These are phyloP conservation scores for Galagoides demidoff DNA, from an alignment of 2,797 vertebrate genomes.

Conservation along the genomic window DNA sequence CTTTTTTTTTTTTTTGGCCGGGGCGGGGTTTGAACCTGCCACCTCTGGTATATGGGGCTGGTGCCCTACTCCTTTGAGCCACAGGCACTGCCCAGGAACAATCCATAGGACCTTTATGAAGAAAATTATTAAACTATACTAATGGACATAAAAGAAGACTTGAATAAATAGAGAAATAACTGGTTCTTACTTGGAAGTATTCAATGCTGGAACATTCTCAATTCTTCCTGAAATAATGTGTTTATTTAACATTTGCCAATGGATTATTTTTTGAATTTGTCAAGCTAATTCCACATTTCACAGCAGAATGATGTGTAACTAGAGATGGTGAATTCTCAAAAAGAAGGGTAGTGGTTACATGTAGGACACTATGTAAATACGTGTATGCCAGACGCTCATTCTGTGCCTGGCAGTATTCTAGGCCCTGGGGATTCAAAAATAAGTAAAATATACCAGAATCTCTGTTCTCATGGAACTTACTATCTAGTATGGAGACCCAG, in stretches of 20 bases:
- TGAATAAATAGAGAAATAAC: not conserved
- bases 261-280: not conserved
- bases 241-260: not conserved
- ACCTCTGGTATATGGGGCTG: too few species aligned
- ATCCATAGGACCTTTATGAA: not conserved
- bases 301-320: not conserved
- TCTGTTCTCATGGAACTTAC: not conserved
- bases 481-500: not conserved
- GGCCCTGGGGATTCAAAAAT: not conserved
- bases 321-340: not conserved
- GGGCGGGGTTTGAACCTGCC: too few species aligned
- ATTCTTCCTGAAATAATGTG: conserved; percentile 10
- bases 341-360: not conserved
- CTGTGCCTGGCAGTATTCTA: not conserved
- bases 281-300: not conserved
- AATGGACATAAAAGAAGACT: not conserved
- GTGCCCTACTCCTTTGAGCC: too few species aligned
- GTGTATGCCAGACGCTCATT: not conserved
- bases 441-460: not conserved
- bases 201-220: not conserved
- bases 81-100: not conserved
- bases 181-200: not conserved
- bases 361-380: not conserved
- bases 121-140: not conserved
- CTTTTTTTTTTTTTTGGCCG: too few species aligned